Conservation (phyloP, 2,888 invertebrate genomes). For the Liodrosophila aerea region DNA sequence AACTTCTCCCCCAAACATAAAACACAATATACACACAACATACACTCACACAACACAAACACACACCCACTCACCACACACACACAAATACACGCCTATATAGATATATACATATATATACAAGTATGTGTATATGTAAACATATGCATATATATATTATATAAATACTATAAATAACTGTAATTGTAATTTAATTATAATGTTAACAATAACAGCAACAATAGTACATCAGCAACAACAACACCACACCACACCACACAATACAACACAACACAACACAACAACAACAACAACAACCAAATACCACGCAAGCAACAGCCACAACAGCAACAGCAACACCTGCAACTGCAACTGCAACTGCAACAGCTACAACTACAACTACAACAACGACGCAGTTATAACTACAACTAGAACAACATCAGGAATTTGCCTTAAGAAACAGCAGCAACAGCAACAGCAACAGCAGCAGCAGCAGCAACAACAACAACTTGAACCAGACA, state of each 20-base stretch:
- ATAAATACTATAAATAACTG: slow-evolving; percentile 59
- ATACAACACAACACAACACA: slow-evolving; percentile 47
- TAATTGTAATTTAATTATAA: slow-evolving; percentile 69
- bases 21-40: slow-evolving; percentile 22
- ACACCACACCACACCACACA: no score
- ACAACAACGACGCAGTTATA: background rate
- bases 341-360: slow-evolving; percentile 20
- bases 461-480: slow-evolving; percentile 14
- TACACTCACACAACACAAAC: slow-evolving; percentile 14
- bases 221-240: slow-evolving; percentile 68
- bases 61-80: slow-evolving; percentile 14
- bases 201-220: slow-evolving; percentile 59
- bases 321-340: slow-evolving; percentile 26
- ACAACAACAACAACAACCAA: slow-evolving; percentile 36
- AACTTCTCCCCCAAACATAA: slow-evolving; percentile 23
- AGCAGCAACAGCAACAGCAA: slow-evolving; percentile 12
- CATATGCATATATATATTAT: slow-evolving; percentile 43
- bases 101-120: slow-evolving; percentile 21
- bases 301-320: slow-evolving; percentile 19
- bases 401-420: slow-evolving; percentile 1
- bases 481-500: slow-evolving; percentile 56
- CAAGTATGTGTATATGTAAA: slow-evolving; percentile 24
- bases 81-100: slow-evolving; percentile 1
- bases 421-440: slow-evolving; percentile 12
- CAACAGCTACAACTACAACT: slow-evolving; percentile 22